These are phyloP conservation scores for Temnothorax unifasciatus DNA, from an alignment of 2,888 invertebrate genomes.

Conservation along the genomic window DNA sequence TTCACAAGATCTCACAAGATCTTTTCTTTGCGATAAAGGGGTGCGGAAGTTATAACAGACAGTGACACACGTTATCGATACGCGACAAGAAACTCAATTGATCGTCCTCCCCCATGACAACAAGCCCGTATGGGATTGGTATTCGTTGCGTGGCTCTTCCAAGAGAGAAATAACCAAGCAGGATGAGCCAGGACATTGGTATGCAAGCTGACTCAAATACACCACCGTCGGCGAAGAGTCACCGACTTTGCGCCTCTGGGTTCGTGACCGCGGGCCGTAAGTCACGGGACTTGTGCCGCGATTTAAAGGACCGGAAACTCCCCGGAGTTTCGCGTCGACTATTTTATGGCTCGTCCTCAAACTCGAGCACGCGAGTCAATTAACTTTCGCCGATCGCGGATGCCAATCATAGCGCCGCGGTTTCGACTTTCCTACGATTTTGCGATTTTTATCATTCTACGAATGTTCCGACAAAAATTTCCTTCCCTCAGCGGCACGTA, in stretches of 20 bases:
- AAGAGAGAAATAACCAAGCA: slow-evolving; percentile 64
- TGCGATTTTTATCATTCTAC: slow-evolving; percentile 55
- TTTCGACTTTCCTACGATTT: slow-evolving; percentile 6
- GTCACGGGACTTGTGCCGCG: slow-evolving; percentile 73
- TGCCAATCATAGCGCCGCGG: slow-evolving; percentile 2
- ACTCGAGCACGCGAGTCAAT: slow-evolving; percentile 56
- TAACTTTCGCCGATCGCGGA: slow-evolving; percentile 57
- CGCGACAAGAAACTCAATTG: slow-evolving; percentile 72
- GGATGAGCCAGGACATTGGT: slow-evolving; percentile 72
- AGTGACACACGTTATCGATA: slow-evolving; percentile 73
- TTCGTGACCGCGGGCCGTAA: slow-evolving; percentile 80
- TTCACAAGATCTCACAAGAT: neutral
- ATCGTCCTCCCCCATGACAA: slow-evolving; percentile 37
- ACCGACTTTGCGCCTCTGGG: slow-evolving; percentile 58
- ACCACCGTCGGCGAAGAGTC: slow-evolving; percentile 52
- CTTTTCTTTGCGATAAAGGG: slow-evolving; percentile 3
- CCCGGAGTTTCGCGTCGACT: slow-evolving; percentile 49
- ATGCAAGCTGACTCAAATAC: slow-evolving; percentile 73
- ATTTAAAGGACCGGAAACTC: slow-evolving; percentile 72
- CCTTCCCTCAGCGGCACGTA: neutral
- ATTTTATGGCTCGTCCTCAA: slow-evolving; percentile 41
- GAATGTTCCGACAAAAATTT: slow-evolving; percentile 15
- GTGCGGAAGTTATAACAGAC: slow-evolving; percentile 62
- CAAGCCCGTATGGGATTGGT: slow-evolving; percentile 70
- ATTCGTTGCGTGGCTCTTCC: slow-evolving; percentile 69